phyloP scores from a whole-genome alignment of 2,797 vertebrate species.

The Heliangelus exortis region DNA sequence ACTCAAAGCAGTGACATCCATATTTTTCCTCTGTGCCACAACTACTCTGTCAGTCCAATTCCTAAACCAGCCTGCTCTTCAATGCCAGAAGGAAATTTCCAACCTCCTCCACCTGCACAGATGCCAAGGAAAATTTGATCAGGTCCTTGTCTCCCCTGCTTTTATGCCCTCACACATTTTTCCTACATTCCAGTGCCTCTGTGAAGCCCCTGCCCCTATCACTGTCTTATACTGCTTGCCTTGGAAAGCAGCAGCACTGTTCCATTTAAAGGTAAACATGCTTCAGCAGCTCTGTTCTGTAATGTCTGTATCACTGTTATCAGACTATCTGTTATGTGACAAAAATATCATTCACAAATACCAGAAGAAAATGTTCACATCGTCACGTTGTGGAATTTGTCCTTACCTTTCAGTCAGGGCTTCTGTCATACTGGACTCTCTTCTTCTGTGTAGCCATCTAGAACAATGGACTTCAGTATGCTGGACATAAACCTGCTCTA shows the following conservation, averaged over 20 bases:
- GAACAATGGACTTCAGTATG: background rate
- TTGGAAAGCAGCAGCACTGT: background rate
- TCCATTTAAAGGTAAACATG: background rate
- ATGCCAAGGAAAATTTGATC: background rate
- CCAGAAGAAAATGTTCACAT: background rate
- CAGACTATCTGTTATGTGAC: background rate
- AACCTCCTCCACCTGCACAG: background rate
- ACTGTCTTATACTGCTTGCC: background rate
- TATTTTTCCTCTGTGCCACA: background rate
- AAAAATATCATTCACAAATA: background rate
- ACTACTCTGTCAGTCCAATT: background rate
- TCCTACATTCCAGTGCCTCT: background rate
- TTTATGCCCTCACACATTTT: background rate
- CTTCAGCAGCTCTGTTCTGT: background rate
- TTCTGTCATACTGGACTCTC: background rate
- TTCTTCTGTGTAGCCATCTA: background rate
- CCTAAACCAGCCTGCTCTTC: background rate
- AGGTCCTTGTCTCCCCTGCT: background rate
- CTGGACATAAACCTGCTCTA: background rate
- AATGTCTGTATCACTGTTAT: background rate
- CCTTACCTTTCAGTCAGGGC: background rate
- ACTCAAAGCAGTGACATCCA: background rate
- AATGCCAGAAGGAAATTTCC: background rate
- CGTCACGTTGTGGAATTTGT: background rate
- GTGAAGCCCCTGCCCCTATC: background rate